Base-by-base conservation (phyloP, 2,888 invertebrate species). In the Trypoxylon attenuatum region DNA sequence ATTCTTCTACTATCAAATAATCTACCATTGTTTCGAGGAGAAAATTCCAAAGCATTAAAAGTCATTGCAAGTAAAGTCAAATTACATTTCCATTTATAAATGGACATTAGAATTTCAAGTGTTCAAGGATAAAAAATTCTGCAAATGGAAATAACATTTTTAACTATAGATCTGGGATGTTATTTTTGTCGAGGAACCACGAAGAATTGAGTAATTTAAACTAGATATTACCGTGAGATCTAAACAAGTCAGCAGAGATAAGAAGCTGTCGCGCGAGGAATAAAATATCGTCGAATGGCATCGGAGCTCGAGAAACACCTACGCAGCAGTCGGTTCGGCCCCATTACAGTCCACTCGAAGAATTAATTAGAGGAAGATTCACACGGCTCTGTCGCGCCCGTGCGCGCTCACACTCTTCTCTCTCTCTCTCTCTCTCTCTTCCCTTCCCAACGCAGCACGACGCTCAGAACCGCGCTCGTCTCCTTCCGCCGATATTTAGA, bases 281-380 rank as follows among this genome's bases (percentile, higher is more conserved):
- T 79, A 77, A 78, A 77, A 78, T 78, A 79, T 80, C 71, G 71
- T 71, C 66, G 50, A 66, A 73, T 61, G 55, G 63, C 70, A 76
- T 73, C 68, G 76, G 58, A 57, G 58, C 61, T 75, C 63, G 70
- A 51, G 63, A 66, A 52, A 75, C 82, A 80, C 82, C 82, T 78
- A 82, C 82, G 81, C 82, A 54, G 16, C 53, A 46, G 45, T 66
- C 64, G 51, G 50, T 67, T 53, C 68, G 59, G 54, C 55, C 53
- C 65, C 73, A 79, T 78, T 79, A 78, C 67, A 65, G 64, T 25
- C 25, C 49, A 57, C 46, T 55, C 66, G 61, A 65, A 68, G 71
- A 79, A 79, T 78, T 73, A 77, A 73, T 64, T 66, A 60, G 63
- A 63, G 18, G 53, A 60, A 55, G 74, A 76, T 77, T 80, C 77